These are phyloP conservation scores for Phania funesta DNA, from an alignment of 2,888 invertebrate genomes.

Conservation along the genomic window DNA sequence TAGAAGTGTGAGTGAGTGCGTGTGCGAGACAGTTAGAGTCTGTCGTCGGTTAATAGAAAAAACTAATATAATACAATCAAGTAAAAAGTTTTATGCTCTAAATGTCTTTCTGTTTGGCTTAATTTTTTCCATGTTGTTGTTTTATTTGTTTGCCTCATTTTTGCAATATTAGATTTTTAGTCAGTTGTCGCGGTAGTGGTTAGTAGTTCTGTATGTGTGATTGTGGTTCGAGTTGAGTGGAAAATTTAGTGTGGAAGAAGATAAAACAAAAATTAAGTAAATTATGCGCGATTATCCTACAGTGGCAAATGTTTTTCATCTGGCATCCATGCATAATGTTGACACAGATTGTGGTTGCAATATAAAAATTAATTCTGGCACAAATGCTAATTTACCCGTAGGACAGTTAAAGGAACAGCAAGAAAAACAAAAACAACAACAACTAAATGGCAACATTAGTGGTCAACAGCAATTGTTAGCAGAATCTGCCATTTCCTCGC, in stretches of 20 bases:
- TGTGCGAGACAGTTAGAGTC: not conserved
- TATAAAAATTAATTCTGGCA: conserved; percentile 57
- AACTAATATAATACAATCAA: conserved; percentile 10
- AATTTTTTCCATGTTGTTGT: conserved; percentile 9
- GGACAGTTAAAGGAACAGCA: conserved; percentile 67
- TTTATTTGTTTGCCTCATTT: conserved; percentile 22
- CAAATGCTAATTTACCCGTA: conserved; percentile 63
- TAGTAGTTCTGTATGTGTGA: not conserved
- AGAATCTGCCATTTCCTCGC: conserved; percentile 44
- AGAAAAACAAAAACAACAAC: conserved; percentile 42
- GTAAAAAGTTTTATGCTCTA: conserved; percentile 44
- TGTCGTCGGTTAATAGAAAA: conserved; percentile 26
- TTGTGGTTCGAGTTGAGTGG: conserved; percentile 7
- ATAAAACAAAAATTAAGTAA: conserved; percentile 40
- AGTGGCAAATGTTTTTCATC: conserved; percentile 79
- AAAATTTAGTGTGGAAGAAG: conserved; percentile 34
- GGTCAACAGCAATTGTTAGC: conserved; percentile 63
- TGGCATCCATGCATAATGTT: conserved; percentile 75
- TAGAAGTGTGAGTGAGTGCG: not conserved
- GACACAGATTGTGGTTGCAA: conserved; percentile 70
- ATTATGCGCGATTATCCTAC: conserved; percentile 78
- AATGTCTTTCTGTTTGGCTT: conserved; percentile 35
- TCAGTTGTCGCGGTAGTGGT: conserved; percentile 37
- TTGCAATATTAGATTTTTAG: conserved; percentile 44
- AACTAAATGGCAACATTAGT: conserved; percentile 60